A percentile compares a stretch with the other conserved stretches of the same genome.
These are phyloP conservation scores for Enteromius viviparus DNA, from an alignment of 2,797 vertebrate species.

Conservation along the genomic window DNA sequence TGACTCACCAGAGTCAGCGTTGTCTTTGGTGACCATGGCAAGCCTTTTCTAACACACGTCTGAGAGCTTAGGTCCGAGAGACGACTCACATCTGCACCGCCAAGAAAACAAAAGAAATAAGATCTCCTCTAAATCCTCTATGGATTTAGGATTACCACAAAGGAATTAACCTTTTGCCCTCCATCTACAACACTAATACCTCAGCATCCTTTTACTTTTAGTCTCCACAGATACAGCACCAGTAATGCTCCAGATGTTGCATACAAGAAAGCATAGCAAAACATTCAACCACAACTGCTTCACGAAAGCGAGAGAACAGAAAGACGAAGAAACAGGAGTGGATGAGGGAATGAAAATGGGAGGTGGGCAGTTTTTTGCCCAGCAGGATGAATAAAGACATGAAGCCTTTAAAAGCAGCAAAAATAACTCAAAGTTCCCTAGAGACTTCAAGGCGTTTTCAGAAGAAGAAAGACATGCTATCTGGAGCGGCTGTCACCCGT, in stretches of 20 bases:
- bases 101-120: not conserved
- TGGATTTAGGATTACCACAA: conserved; percentile 7
- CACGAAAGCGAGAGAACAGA: not conserved
- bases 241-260: conserved; percentile 1
- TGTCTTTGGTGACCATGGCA: conserved; percentile 58
- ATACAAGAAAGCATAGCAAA: not conserved
- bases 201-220: not conserved
- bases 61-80: not conserved
- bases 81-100: conserved; percentile 23
- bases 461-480: conserved; percentile 14
- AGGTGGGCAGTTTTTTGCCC: conserved; percentile 4
- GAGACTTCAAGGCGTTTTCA: conserved; percentile 52
- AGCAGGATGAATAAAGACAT: conserved; percentile 69
- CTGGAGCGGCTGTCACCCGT: not conserved
- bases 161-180: conserved; percentile 32
- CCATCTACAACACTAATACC: not conserved
- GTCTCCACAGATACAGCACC: not conserved
- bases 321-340: not conserved
- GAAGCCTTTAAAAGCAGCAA: conserved; percentile 67
- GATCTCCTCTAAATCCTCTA: conserved; percentile 2
- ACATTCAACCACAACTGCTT: not conserved
- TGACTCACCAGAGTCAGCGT: conserved; percentile 55
- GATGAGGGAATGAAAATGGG: not conserved
- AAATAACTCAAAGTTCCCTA: conserved; percentile 71
- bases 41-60: conserved; percentile 12